Evolutionary conservation across 2,797 vertebrate genomes (phyloP).

Genomic region (Pelochelys cantorii): DNA sequence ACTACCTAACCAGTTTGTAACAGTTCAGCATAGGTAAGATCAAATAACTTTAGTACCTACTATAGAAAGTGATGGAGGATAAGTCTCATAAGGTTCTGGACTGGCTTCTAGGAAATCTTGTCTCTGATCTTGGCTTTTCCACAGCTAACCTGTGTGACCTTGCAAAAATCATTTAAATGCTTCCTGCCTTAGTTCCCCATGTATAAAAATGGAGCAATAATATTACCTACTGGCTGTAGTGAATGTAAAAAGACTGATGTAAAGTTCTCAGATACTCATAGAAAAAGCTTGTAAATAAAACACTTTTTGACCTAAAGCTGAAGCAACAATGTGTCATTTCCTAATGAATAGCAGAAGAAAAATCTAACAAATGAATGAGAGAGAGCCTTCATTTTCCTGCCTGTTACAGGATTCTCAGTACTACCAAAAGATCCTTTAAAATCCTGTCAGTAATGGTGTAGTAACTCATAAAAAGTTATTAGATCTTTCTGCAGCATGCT

Average conservation of each 20-base stretch:
- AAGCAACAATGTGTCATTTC: background rate
- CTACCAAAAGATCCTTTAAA: background rate
- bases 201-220: background rate
- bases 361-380: background rate
- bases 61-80: too few relatives aligned
- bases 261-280: background rate
- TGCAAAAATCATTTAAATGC: background rate
- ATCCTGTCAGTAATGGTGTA: background rate
- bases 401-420: background rate
- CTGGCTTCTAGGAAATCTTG: background rate
- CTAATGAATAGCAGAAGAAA: background rate
- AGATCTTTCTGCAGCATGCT: conserved; percentile 35
- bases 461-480: conserved; percentile 53
- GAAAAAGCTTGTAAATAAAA: background rate
- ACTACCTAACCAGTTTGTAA: background rate
- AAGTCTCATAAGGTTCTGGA: too few relatives aligned
- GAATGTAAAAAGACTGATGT: background rate
- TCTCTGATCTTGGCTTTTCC: background rate
- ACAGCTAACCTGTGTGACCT: background rate
- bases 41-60: background rate
- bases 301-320: background rate
- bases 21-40: background rate
- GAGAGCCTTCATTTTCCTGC: background rate
- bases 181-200: background rate
- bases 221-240: background rate